Base-by-base conservation (phyloP, 2,113 vertebrate genomes). In the Cettia cetti region DNA sequence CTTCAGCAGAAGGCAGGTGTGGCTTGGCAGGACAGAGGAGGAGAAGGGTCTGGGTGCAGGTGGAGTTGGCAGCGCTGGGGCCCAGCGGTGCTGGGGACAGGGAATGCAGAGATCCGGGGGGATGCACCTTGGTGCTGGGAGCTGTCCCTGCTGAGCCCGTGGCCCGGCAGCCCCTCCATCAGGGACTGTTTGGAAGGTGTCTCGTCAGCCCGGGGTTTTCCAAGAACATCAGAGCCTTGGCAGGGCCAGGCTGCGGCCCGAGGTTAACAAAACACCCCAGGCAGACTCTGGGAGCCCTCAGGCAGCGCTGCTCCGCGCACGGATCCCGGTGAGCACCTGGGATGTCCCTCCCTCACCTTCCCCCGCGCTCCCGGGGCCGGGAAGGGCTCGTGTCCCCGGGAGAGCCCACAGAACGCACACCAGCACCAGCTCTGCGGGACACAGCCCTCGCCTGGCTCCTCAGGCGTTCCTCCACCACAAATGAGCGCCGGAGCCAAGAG, bases 191-290 rank as follows among this genome's bases (percentile, higher is more conserved):
- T 80, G 92, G 96, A 66, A 78, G 86, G 77, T 63, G 6, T 84
- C 87, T 87, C 31, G 2, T 83, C 52, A 76, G 85, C 75, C 69
- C 3, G 0, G 26, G 2, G 4, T 72, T 86, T 76, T 96, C 91
- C 94, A 97, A 96, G 94, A 96, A 90, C 82, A 97, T 78, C 93
- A 96, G 71, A 92, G 59, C 85, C 64, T 86, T 92, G 74, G 89
- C 95, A 95, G 83, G 91, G 64, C 89, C 81, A 7, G 93, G 90
- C 91, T 82, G 49, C 69, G 39, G 77, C 66, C 81, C 47, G 96
- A n/a, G 83, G 95, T 94, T 97, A 97, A 90, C 92, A 88, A 95
- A 97, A 96, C 86, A 97, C 88, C 80, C 30, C 81, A 15, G 10
- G 40, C 40, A 42, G 40, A 42, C 40, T 86, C 66, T 83, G 39